Evolutionary conservation across 2,113 vertebrate species (phyloP), one percentile per base, ranked within the genome.

Genomic region (Cebidichthys violaceus): DNA sequence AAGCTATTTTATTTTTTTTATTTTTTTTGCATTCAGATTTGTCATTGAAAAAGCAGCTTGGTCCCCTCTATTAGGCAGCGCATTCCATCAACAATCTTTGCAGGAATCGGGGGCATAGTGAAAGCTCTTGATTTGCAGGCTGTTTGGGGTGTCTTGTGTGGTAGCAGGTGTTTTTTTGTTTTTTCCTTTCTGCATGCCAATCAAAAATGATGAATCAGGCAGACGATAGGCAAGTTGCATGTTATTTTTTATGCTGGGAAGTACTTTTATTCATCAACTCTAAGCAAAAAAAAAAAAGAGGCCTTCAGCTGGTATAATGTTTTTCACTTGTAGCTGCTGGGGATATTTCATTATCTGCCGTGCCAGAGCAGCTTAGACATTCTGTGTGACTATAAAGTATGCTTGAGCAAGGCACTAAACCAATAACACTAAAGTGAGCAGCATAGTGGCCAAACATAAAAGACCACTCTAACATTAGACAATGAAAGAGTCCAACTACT

Each of bases 31-130:
- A 70, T 77, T 35, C 47, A 81, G 73, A 84, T 82, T 84, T 82
- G 73, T 90, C 67, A 76, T 79, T 65, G 60, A 64, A 80, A 85
- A 85, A 82, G 75, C 84, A 87, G 89, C 86, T 86, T 87, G 84
- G 33, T 65, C 61, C 45, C 79, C 24, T 88, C 86, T 67, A 82
- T 90, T 77, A 82, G 59, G 31, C 17, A 4, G 22, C 7, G 1
- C 75, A 35, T 74, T 86, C 76, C 70, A 70, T 77, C 82, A 74
- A 69, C 66, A 75, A 69, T n/a, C 77, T 79, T 74, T 57, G 29
- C 74, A 60, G 74, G 81, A 86, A 75, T 81, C 15, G 1, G 57
- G 70, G 20, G 18, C 61, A 27, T 59, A 83, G 83, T 83, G 65
- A 79, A 84, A 81, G 55, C 85, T 64, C 43, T 59, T 81, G 50